Percentiles rank a stretch among this genome's conserved stretches.
Conservation (phyloP, 92 coral and sea anemone species). For the Phymanthus crucifer region DNA sequence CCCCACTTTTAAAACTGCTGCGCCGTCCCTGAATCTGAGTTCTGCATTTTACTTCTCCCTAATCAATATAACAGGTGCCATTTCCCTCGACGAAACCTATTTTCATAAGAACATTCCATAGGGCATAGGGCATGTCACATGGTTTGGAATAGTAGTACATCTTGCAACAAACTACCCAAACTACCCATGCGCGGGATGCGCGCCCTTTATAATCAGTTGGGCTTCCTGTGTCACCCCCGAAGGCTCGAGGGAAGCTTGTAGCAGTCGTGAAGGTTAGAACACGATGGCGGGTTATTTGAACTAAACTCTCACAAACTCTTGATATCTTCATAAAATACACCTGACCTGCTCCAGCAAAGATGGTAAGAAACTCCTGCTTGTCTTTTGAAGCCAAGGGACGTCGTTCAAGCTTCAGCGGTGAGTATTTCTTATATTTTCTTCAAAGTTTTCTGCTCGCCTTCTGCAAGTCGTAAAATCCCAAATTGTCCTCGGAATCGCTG, state of each 20-base stretch:
- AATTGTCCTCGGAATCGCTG: background rate
- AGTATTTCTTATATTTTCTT: background rate
- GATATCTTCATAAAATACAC: background rate
- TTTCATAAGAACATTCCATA: too few species aligned
- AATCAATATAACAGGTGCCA: too few species aligned
- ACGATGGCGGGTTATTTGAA: slow-evolving; percentile 48
- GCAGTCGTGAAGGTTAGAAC: background rate
- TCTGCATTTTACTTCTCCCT: too few species aligned
- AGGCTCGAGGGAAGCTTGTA: slow-evolving; percentile 17
- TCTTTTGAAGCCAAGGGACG: slow-evolving; percentile 44
- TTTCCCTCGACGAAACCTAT: too few species aligned
- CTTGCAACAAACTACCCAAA: too few species aligned
- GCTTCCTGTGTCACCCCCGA: slow-evolving; percentile 23
- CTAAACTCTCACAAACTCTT: slow-evolving; percentile 3
- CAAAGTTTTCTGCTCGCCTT: background rate
- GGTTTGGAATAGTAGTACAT: too few species aligned
- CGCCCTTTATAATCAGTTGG: background rate
- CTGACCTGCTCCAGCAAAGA: slow-evolving; percentile 5
- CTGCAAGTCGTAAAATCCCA: background rate
- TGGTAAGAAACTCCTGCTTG: slow-evolving; percentile 48
- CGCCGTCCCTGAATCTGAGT: too few species aligned
- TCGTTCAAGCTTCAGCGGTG: slow-evolving; percentile 42
- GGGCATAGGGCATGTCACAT: too few species aligned
- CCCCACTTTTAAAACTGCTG: too few species aligned
- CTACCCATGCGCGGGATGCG: too few species aligned